These are phyloP conservation scores for Tetrapedia diversipes DNA, from an alignment of 2,888 invertebrate genomes.

Conservation along the genomic window DNA sequence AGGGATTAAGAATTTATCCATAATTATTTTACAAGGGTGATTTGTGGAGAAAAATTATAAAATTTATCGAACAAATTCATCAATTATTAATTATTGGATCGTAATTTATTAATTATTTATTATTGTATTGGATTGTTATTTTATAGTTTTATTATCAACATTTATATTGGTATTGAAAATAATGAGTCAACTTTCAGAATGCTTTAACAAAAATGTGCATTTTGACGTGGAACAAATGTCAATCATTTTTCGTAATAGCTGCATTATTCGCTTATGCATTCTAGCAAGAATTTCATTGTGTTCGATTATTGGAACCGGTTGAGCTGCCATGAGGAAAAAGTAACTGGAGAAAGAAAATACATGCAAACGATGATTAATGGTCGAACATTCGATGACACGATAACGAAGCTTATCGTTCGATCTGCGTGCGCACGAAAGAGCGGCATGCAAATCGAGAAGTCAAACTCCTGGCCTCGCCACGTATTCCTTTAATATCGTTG, in stretches of 20 bases:
- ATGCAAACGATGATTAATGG: constrained; percentile 54
- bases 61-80: too few species aligned
- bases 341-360: constrained; percentile 41
- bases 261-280: background rate
- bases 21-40: too few species aligned
- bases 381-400: constrained; percentile 46
- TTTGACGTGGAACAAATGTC: background rate
- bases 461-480: constrained; percentile 33
- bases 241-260: constrained; percentile 1
- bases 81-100: too few species aligned
- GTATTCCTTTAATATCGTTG: constrained; percentile 24
- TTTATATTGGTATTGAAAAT: background rate
- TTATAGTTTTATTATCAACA: background rate
- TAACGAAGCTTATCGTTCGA: constrained; percentile 56
- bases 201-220: background rate
- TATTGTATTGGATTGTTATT: background rate
- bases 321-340: constrained; percentile 9
- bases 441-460: constrained; percentile 16
- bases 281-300: constrained; percentile 22
- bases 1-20: too few species aligned
- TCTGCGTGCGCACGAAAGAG: constrained; percentile 22
- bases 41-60: too few species aligned
- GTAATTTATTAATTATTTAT: too few species aligned
- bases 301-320: constrained; percentile 38
- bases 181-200: background rate